Conservation (phyloP, 2,888 invertebrate species). For the Erebia ligea region DNA sequence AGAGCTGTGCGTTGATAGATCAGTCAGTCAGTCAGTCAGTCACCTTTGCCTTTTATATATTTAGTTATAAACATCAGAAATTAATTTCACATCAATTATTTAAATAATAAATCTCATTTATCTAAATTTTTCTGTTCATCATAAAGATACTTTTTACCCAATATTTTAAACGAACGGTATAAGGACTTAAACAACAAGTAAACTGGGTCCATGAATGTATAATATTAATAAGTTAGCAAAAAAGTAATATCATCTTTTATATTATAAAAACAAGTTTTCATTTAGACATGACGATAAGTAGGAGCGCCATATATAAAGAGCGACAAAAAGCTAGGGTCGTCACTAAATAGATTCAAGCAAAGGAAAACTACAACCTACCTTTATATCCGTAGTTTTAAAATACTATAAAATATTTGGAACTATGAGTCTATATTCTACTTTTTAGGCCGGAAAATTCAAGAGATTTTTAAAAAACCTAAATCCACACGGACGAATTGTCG, state of each 20-base stretch:
- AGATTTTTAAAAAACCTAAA: no score
- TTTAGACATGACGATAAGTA: conserved; percentile 37
- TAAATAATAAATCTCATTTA: neutral
- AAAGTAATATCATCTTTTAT: conserved; percentile 28
- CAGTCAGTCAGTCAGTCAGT: no score
- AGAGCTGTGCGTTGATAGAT: no score
- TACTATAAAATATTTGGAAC: no score
- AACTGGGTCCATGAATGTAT: conserved; percentile 14
- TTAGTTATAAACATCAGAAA: neutral
- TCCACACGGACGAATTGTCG: no score
- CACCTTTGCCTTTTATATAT: no score
- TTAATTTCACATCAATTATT: neutral
- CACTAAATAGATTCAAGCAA: neutral
- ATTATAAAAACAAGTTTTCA: conserved; percentile 35
- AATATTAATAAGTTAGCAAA: conserved; percentile 26
- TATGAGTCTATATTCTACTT: no score
- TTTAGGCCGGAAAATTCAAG: no score
- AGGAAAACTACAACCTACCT: no score
- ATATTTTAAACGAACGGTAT: neutral
- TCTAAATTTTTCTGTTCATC: neutral
- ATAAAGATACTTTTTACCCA: neutral
- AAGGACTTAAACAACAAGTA: conserved; percentile 4
- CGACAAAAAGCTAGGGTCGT: conserved; percentile 34
- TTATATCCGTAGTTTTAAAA: no score
- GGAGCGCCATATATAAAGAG: conserved; percentile 32